Evolutionary conservation across 53 echinoderm and acorn worm species (phyloP), one percentile per base, ranked within the genome.

Genomic region (Mesocentrotus franciscanus): DNA sequence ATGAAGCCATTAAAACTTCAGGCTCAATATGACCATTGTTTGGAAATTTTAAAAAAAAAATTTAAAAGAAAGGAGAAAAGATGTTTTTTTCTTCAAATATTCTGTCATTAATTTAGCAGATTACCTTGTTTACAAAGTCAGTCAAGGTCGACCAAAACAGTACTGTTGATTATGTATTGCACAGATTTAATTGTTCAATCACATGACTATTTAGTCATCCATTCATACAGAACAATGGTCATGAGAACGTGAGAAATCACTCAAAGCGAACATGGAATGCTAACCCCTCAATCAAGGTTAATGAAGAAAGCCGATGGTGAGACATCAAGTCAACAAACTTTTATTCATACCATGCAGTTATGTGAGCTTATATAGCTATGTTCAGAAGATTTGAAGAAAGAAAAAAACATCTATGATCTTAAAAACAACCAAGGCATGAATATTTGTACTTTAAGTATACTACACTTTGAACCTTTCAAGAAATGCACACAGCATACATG

Each of bases 181-280:
- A 87, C 29, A 87, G 56, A 87, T 58, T 10, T 49, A 58, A 26
- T 35, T 24, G 17, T 9, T 58, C 5, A 18, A 15, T 87, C 87
- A 87, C 87, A 87, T 87, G 87, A 57, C 29, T 87, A 56, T 57
- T 9, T 10, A 56, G 27, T 87, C 87, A 87, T 87, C 29, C 57
- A 87, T 56, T 87, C 58, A 58, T 87, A 56, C 12, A n/a, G 4
- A 81, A 87, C 87, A 87, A 87, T 87, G 87, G 58, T 49, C 24
- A 24, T 84, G 39, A 14, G 55, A 59, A 0, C 58, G n/a, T 27
- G 12, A 14, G 57, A 57, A 58, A 58, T 56, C 87, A 27, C 22
- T 36, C 2, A 9, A 58, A 59, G 59, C 11, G 3, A 87, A 87
- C 27, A 58, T 11, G 12, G 30, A 75, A 27, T 30, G 27, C 24